Percentiles rank a stretch among this genome's conserved stretches.
Evolutionary conservation across 2,888 invertebrate species (phyloP).

Genomic region (Agrochola lota): DNA sequence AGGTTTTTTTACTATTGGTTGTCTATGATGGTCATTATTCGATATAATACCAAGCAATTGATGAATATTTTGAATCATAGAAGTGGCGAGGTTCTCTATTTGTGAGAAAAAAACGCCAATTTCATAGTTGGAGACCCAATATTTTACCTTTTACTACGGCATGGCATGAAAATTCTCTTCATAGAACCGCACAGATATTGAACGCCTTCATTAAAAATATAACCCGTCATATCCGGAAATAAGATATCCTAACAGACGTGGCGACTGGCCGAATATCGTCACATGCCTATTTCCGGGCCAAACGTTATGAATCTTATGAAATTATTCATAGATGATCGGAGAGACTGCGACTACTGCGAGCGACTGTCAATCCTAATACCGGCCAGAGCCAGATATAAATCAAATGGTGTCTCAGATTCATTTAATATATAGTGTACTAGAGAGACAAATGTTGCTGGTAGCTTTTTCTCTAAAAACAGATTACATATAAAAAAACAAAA

Average conservation of each 20-base stretch:
- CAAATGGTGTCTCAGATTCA: neutral
- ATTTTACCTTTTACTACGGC: neutral
- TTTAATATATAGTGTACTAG: conserved; percentile 2
- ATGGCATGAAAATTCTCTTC: neutral
- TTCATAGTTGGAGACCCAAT: too few relatives aligned
- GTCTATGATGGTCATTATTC: too few relatives aligned
- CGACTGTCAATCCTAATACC: conserved; percentile 55
- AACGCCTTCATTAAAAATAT: conserved; percentile 17
- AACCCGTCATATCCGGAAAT: conserved; percentile 39
- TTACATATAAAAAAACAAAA: too few relatives aligned
- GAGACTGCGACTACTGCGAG: conserved; percentile 47
- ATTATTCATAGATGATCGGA: conserved; percentile 71
- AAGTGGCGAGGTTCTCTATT: too few relatives aligned
- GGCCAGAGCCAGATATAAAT: conserved; percentile 19
- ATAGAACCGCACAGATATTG: neutral
- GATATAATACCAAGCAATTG: too few relatives aligned
- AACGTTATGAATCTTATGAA: conserved; percentile 72
- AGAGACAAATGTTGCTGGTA: neutral
- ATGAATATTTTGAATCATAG: too few relatives aligned
- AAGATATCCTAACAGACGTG: conserved; percentile 31
- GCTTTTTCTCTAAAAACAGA: neutral
- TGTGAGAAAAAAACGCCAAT: too few relatives aligned
- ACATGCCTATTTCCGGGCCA: conserved; percentile 61
- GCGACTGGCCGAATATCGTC: conserved; percentile 17
- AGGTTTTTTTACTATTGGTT: too few relatives aligned